These are phyloP conservation scores for Halcyon malimbica DNA, from an alignment of 2,113 vertebrate genomes.

Conservation along the genomic window DNA sequence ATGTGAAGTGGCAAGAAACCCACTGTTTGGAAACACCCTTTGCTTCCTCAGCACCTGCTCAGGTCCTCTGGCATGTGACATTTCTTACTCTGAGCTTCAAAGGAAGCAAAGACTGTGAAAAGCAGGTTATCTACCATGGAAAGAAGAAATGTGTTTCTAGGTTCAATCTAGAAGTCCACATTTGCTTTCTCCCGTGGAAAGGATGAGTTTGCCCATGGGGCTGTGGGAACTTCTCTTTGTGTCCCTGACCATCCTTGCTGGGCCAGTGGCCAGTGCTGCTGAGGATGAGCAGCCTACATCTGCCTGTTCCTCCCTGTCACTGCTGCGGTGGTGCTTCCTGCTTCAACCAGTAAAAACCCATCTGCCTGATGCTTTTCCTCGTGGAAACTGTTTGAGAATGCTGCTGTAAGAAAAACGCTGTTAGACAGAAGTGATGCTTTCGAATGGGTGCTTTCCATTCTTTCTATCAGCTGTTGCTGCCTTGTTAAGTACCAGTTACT, in stretches of 20 bases:
- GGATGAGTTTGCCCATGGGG: neutral
- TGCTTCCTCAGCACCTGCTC: neutral
- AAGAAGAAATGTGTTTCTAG: neutral
- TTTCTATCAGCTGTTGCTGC: neutral
- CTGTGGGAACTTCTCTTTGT: neutral
- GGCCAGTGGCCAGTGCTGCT: neutral
- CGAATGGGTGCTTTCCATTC: neutral
- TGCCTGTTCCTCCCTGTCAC: neutral
- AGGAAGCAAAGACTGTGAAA: neutral
- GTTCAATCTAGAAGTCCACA: neutral
- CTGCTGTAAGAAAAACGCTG: neutral
- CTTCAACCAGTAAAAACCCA: neutral
- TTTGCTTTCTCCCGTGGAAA: neutral
- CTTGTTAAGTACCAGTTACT: slow-evolving; percentile 27
- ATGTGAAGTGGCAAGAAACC: neutral
- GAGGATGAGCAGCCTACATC: neutral
- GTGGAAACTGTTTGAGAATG: neutral
- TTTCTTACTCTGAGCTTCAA: neutral
- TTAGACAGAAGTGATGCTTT: neutral
- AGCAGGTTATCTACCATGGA: neutral
- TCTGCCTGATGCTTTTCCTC: neutral
- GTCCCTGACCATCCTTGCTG: fast-evolving
- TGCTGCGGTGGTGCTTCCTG: neutral
- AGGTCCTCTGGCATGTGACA: neutral
- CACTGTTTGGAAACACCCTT: neutral